Base-by-base conservation (phyloP, 1,140 invertebrate genomes). In the Cyrtorhinus lividipennis region DNA sequence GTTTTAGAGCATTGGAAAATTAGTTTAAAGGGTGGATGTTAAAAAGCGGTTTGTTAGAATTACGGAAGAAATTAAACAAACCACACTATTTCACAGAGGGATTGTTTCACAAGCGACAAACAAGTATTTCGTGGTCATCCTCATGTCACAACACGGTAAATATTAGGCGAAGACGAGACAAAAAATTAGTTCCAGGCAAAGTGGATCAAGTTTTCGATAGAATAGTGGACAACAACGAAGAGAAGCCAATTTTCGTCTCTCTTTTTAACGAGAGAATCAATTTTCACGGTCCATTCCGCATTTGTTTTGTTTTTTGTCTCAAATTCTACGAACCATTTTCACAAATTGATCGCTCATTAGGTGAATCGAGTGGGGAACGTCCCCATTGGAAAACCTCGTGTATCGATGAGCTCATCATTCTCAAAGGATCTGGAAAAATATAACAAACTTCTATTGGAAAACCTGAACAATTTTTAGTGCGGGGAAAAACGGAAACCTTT, bases 301-400 rank as follows among this genome's bases (percentile, higher is more conserved):
- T 38, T 38, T 38, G 5, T 38, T 38, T 38, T 8, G 30, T 38
- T 38, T 38, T 38, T 38, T 5, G 30, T 38, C n/a, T n/a, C 30
- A 38, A 38, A 38, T 8, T 38, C 30, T 38, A 59, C 58, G 58
- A 59, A 59, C 58, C 58, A 26, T 53, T 53, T 53, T 53, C 10
- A 53, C 5, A 15, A 53, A 13, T 30, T 13, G 27, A 58, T 24
- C 25, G 58, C 15, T 59, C 58, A 30, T 59, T 59, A 25, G 78
- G 77, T 70, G 76, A 75, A 73, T 77, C 75, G 69, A 71, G 72
- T 67, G 73, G 73, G 70, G 73, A 72, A 72, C 72, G 68, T 72
- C 77, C 80, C 83, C 83, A 85, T 79, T 83, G 81, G 75, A 85
- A 83, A 68, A 85, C 82, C 77, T 85, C 83, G 76, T 85, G 84